These are phyloP conservation scores for Brachionus koreanus DNA, from an alignment of 1,140 invertebrate genomes.

Conservation along the genomic window DNA sequence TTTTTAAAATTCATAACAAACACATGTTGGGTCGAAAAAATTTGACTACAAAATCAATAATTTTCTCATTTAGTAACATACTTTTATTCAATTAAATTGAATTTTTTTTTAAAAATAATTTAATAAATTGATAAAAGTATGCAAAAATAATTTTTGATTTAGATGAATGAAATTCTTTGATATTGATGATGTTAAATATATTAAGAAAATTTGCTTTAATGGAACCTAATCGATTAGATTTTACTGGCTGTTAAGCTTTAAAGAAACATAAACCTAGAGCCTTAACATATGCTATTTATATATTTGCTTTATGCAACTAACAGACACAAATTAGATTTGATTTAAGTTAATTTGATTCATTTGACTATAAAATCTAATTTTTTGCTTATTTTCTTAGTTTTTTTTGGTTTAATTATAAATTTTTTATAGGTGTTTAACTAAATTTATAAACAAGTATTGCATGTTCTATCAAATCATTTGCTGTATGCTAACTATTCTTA, in stretches of 20 bases:
- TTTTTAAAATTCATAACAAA: neutral
- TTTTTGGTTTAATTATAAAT: neutral
- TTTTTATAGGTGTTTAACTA: neutral
- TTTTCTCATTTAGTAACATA: neutral
- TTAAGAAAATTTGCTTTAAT: neutral
- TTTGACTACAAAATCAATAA: neutral
- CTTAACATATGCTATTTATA: slow-evolving; percentile 23
- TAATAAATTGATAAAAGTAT: neutral
- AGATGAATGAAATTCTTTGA: neutral
- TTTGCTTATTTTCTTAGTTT: neutral
- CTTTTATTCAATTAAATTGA: neutral
- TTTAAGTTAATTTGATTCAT: neutral
- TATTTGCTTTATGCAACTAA: neutral
- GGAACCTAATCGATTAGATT: slow-evolving; percentile 8
- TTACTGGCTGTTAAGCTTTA: slow-evolving; percentile 24
- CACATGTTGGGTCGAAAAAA: neutral
- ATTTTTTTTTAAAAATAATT: neutral
- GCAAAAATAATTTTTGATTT: neutral
- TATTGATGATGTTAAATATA: neutral
- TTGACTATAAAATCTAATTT: neutral
- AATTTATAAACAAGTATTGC: neutral
- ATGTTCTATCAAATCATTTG: neutral
- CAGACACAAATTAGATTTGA: slow-evolving; percentile 7
- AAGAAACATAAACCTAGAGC: neutral
- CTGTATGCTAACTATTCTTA: too few relatives aligned